phyloP scores from a whole-genome alignment of 2,888 invertebrate genomes.

The Eucriotettix oculatus region DNA sequence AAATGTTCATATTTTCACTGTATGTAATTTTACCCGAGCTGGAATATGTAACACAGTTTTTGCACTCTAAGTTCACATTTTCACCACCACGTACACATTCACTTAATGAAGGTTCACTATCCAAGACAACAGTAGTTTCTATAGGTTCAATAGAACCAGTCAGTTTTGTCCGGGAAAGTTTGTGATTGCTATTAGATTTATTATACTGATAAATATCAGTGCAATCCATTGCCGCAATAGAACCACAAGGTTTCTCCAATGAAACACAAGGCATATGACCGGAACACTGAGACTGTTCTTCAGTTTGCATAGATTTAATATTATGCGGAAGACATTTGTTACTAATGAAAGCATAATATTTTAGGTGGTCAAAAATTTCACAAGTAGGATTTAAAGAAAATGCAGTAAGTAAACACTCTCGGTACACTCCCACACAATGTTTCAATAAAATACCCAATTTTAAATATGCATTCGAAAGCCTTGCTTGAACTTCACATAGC shows the following conservation, averaged over 20 bases:
- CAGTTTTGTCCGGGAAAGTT: background rate
- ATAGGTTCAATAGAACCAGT: no score
- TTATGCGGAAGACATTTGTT: conserved; percentile 21
- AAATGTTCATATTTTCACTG: no score
- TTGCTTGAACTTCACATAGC: conserved; percentile 34
- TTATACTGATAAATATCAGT: background rate
- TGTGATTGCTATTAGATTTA: background rate
- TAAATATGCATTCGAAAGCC: conserved; percentile 41
- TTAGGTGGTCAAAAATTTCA: conserved; percentile 38
- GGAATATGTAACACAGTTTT: no score
- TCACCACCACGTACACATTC: no score
- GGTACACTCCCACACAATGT: conserved; percentile 40
- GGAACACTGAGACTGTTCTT: background rate
- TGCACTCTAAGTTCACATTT: no score
- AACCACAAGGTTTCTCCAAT: background rate
- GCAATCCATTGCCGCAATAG: background rate
- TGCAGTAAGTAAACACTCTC: conserved; percentile 57
- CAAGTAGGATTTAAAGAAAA: conserved; percentile 56
- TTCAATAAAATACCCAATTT: conserved; percentile 43
- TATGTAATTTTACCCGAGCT: no score
- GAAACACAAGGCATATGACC: background rate
- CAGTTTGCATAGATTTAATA: background rate
- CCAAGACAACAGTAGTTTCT: no score
- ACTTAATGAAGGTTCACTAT: no score
- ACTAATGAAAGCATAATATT: conserved; percentile 31